phyloP scores from a whole-genome alignment of 2,113 vertebrate species.

The Cheilinus undulatus region DNA sequence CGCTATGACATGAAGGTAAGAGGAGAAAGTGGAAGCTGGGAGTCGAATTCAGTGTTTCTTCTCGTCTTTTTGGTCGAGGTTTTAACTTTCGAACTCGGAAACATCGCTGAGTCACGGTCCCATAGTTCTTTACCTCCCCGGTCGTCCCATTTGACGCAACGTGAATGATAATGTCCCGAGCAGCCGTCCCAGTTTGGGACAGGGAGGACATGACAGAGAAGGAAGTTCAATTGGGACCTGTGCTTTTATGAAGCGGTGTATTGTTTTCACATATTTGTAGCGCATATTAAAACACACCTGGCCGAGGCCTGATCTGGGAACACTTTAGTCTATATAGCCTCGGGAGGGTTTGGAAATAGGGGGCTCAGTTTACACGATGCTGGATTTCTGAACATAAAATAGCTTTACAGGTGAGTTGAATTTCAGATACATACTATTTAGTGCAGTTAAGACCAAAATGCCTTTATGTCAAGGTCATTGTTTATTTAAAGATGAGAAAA shows the following conservation, averaged over 20 bases:
- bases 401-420: neutral
- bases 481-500: neutral
- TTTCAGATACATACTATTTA: neutral
- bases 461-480: slow-evolving; percentile 45
- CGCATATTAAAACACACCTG: slow-evolving; percentile 3
- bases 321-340: neutral
- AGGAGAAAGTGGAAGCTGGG: slow-evolving; percentile 17
- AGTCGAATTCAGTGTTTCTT: neutral
- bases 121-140: slow-evolving; percentile 52
- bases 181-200: slow-evolving; percentile 55
- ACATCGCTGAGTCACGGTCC: slow-evolving; percentile 80
- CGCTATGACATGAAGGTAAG: slow-evolving; percentile 80
- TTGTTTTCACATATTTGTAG: slow-evolving; percentile 9
- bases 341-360: slow-evolving; percentile 35
- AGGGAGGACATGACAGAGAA: slow-evolving; percentile 21
- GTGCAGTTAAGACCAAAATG: neutral
- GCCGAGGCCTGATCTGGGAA: too few species aligned
- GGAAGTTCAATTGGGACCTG: neutral
- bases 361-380: neutral
- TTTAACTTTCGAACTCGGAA: slow-evolving; percentile 52
- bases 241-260: slow-evolving; percentile 8
- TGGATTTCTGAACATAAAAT: neutral
- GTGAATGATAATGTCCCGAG: slow-evolving; percentile 35
- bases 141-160: slow-evolving; percentile 73
- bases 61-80: neutral